Conservation (phyloP, 2,888 invertebrate genomes). For the Phorcus lineatus region DNA sequence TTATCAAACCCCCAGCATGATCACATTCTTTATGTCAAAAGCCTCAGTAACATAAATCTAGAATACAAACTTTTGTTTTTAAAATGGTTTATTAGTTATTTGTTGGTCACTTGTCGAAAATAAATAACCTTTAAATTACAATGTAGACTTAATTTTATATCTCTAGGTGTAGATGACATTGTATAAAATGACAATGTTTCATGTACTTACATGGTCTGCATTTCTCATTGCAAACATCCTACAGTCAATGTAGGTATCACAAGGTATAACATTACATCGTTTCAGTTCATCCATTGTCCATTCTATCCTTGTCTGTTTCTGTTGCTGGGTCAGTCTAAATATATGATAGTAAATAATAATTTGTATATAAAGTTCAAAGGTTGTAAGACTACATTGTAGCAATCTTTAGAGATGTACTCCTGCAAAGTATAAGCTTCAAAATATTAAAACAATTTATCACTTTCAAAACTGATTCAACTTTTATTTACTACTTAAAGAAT, state of each 20-base stretch:
- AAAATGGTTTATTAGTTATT: no score
- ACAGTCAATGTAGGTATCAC: conserved; percentile 68
- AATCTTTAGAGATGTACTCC: background rate
- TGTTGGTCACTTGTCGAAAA: no score
- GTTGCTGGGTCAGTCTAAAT: conserved; percentile 70
- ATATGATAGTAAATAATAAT: background rate
- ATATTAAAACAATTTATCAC: background rate
- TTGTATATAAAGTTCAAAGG: no score
- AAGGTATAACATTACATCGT: conserved; percentile 67
- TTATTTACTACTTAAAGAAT: background rate
- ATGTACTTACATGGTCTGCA: conserved; percentile 70
- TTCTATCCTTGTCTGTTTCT: conserved; percentile 71
- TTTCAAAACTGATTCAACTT: background rate
- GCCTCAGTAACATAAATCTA: no score
- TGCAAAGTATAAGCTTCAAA: background rate
- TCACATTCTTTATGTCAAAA: no score
- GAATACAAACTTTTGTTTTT: no score
- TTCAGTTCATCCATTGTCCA: conserved; percentile 74
- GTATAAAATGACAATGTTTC: background rate
- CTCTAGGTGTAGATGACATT: no score
- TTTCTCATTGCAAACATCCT: conserved; percentile 73
- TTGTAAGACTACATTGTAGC: no score
- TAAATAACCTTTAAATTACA: no score
- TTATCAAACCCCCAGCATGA: no score
- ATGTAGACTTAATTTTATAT: no score